phyloP scores from a whole-genome alignment of 2,888 invertebrate species.

The Sabatieria punctata region DNA sequence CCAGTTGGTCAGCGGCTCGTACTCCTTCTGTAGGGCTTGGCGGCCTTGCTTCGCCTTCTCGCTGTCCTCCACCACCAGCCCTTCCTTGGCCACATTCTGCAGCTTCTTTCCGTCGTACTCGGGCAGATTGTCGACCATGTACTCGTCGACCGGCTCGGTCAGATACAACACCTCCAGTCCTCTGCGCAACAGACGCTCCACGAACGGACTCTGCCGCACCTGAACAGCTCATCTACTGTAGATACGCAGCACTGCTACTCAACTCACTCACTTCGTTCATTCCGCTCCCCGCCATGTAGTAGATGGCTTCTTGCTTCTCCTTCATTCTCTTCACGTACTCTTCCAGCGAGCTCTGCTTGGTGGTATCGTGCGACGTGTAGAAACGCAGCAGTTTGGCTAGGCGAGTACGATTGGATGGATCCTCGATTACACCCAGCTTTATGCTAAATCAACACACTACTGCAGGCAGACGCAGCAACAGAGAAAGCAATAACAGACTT shows the following conservation, averaged over 20 bases:
- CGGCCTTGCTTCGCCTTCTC: slow-evolving; percentile 47
- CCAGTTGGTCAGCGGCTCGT: slow-evolving; percentile 1
- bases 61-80: too few species aligned
- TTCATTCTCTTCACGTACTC: slow-evolving; percentile 87
- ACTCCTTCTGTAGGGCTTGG: background rate
- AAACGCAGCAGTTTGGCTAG: slow-evolving; percentile 79
- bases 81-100: too few species aligned
- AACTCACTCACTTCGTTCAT: slow-evolving; percentile 51
- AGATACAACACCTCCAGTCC: slow-evolving; percentile 87
- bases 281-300: slow-evolving; percentile 75
- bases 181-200: slow-evolving; percentile 67
- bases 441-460: slow-evolving; percentile 34
- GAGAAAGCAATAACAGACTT: slow-evolving; percentile 47
- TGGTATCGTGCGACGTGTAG: slow-evolving; percentile 49
- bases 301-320: slow-evolving; percentile 72
- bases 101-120: slow-evolving; percentile 95
- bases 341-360: slow-evolving; percentile 50
- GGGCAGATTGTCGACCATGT: slow-evolving; percentile 84
- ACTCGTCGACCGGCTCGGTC: too few species aligned
- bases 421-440: slow-evolving; percentile 85
- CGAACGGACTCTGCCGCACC: too few species aligned
- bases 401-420: slow-evolving; percentile 78
- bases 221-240: background rate
- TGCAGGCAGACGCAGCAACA: too few species aligned
- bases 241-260: too few species aligned